These are phyloP conservation scores for Cheilosia urbana DNA, from an alignment of 2,888 invertebrate species.

Conservation along the genomic window DNA sequence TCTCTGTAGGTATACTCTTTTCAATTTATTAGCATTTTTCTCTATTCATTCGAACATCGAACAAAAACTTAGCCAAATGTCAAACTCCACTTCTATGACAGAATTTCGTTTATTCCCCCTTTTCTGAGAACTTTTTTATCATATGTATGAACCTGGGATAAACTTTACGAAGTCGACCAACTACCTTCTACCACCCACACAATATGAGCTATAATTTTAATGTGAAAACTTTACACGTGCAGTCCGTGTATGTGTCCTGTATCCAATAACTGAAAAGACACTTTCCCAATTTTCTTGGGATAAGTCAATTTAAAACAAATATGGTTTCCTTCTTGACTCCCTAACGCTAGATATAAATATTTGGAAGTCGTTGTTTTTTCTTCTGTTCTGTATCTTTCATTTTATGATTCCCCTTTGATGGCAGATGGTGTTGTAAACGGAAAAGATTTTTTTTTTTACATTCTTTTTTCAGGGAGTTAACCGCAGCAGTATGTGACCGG, in stretches of 20 bases:
- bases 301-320: constrained; percentile 63
- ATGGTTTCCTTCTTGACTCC: constrained; percentile 44
- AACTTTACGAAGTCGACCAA: constrained; percentile 25
- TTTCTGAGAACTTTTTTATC: constrained; percentile 41
- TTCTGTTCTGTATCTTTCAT: constrained; percentile 7
- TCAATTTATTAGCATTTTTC: too few relatives aligned
- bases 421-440: constrained; percentile 29
- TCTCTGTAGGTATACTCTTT: too few relatives aligned
- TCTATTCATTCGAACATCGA: too few relatives aligned
- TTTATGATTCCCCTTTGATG: constrained; percentile 34
- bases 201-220: constrained; percentile 50
- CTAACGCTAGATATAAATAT: constrained; percentile 51
- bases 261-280: constrained; percentile 55
- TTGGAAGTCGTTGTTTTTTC: constrained; percentile 31
- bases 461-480: constrained; percentile 36
- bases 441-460: constrained; percentile 38
- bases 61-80: constrained; percentile 26
- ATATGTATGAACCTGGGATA: constrained; percentile 38
- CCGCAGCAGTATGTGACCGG: constrained; percentile 26
- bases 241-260: constrained; percentile 35
- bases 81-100: constrained; percentile 21
- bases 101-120: constrained; percentile 19
- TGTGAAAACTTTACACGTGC: constrained; percentile 59
- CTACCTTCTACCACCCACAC: background rate
- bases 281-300: constrained; percentile 42